Evolutionary conservation across 2,888 invertebrate species (phyloP).

Genomic region (Leptopilina syphax): DNA sequence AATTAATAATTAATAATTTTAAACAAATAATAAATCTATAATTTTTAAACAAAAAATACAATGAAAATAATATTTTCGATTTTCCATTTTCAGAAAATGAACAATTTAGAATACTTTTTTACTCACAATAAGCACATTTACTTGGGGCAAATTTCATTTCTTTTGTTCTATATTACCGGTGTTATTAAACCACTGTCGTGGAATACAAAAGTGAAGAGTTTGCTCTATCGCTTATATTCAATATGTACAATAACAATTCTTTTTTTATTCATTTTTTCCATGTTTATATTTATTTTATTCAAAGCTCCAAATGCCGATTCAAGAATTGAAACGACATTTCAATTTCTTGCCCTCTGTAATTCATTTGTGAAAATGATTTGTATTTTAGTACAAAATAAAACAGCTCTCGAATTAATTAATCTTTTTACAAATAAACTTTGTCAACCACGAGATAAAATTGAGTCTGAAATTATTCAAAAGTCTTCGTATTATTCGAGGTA

Average conservation of each 20-base stretch:
- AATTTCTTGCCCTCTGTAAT: background rate
- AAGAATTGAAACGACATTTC: background rate
- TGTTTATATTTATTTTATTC: background rate
- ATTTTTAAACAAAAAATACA: too few relatives aligned
- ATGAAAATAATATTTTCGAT: too few relatives aligned
- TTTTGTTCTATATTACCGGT: background rate
- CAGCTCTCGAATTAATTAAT: background rate
- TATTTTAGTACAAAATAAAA: background rate
- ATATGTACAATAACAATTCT: background rate
- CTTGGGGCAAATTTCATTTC: constrained; percentile 3
- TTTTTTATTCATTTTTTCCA: background rate
- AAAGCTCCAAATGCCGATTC: background rate
- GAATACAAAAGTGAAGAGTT: background rate
- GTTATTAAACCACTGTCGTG: background rate
- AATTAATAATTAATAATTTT: too few relatives aligned
- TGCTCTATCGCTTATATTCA: background rate
- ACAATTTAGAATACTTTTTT: background rate
- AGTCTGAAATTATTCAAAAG: background rate
- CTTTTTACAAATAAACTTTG: background rate
- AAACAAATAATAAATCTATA: too few relatives aligned
- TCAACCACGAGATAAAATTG: background rate
- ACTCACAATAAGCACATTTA: background rate
- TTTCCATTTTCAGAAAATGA: too few relatives aligned
- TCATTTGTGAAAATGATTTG: background rate
- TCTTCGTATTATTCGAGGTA: background rate